Base-by-base conservation (phyloP, 2,113 vertebrate genomes). In the Paradoxurus hermaphroditus region DNA sequence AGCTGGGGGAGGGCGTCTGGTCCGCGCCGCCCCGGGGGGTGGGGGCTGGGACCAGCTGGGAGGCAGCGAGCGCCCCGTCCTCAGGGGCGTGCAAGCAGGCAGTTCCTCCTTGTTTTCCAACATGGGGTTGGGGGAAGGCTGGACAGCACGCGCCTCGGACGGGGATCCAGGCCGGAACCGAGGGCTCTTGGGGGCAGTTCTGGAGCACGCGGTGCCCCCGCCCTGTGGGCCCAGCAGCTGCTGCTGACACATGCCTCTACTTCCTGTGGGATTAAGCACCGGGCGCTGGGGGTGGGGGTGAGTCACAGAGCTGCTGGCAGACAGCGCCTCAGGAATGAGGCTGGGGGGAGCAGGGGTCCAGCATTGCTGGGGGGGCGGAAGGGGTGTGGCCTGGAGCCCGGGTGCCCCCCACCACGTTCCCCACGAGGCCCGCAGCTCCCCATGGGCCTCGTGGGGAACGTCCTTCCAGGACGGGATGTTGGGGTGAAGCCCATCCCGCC, bases 181-280 rank as follows among this genome's bases (percentile, higher is more conserved):
- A 0, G 86, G 62, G 79, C 44, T 31, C 21, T 3, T 2, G 29
- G 51, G 79, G 44, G 90, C 67, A 3, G 16, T 34, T 68, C 62
- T 31, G 67, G 36, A 41, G 49, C 18, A 1, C 2, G 41, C 34
- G 3, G 7, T 9, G 59, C 29, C 89, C 68, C 75, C 65, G 2
- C 87, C 75, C 93, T 41, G 75, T 2, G 4, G 83, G 82, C 92
- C 62, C n/a, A 83, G 94, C 97, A 97, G 97, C 97, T 97, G 97
- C 94, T 92, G 92, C 73, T 1, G 56, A 92, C 96, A 92, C 94
- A 90, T 90, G 92, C 94, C 92, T 87, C 68, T 29, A 70, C 95
- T 97, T 98, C 97, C 97, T 97, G 97, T 87, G 90, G 97, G 97
- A 98, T 97, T 97, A 98, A 79, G 92, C 84, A 25, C 63, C 1